Evolutionary conservation across 2,113 vertebrate genomes (phyloP), one percentile per base, ranked within the genome.

Genomic region (Benitochromis conjunctus): DNA sequence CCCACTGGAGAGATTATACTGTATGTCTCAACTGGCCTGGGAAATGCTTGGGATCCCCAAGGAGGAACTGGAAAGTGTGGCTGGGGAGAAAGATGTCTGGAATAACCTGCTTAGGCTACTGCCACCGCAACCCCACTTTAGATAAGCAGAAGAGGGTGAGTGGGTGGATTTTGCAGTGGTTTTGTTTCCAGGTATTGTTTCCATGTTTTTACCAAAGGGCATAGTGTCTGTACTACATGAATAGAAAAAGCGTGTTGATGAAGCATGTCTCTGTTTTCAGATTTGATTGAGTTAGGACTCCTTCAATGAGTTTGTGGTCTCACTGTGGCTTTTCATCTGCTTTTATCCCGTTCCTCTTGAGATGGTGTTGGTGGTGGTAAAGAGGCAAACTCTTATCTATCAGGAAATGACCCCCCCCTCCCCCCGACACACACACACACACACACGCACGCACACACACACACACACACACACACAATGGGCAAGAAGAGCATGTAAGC

Each of bases 41-140:
- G 14, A 48, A 3, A 3, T 3, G 5, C 46, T 48, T 6, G 14
- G 41, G 41, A 71, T 71, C 13, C 41, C 41, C 5, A 46, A 71
- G 41, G 66, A 71, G 41, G 41, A 71, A 71, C 66, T 48, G 41
- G 46, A 71, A 69, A 43, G 36, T 64, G 34, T 66, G 62, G n/a
- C 36, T 66, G 34, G 62, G 36, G 62, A 41, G 56, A 58, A 58
- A 29, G 62, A 69, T 69, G 62, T 43, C 19, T 69, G 62, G 3
- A 69, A 38, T 41, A 41, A 41, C n/a, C 12, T 69, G 36, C 7
- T 7, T 24, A 5, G n/a, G 11, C 12, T 69, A 24, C 14, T 41
- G 41, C 36, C 62, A 24, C 62, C n/a, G 11, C 36, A 69, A 69
- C 62, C 36, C n/a, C 11, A 41, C 62, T 41, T 43, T 41, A 69